Percentiles rank a stretch among this genome's conserved stretches.
Evolutionary conservation across 1,140 invertebrate genomes (phyloP).

Genomic region (Glomeris maerens): DNA sequence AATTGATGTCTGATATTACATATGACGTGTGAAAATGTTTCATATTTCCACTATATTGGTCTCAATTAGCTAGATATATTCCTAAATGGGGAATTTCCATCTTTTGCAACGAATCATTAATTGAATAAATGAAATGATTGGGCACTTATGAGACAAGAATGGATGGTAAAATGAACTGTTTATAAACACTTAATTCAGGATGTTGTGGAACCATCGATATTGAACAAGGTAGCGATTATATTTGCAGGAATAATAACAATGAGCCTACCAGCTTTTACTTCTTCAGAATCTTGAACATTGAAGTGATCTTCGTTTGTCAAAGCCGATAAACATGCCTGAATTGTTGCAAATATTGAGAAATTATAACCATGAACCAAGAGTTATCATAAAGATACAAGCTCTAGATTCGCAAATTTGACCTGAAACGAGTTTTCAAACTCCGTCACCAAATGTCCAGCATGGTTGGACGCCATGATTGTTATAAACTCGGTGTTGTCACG

Average conservation of each 20-base stretch:
- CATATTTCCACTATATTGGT: no score
- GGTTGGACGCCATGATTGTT: neutral
- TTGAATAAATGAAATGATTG: no score
- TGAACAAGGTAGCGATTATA: constrained; percentile 16
- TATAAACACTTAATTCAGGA: no score
- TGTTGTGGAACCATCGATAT: no score
- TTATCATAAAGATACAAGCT: neutral
- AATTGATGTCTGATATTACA: no score
- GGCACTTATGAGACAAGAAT: no score
- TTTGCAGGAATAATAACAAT: constrained; percentile 16
- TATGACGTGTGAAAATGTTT: no score
- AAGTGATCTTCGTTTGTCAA: constrained; percentile 66
- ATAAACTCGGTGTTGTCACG: no score
- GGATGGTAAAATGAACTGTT: no score
- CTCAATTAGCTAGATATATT: constrained; percentile 68
- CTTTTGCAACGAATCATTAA: no score
- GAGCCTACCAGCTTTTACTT: constrained; percentile 26
- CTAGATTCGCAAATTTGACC: neutral
- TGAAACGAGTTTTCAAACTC: constrained; percentile 4
- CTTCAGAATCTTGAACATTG: constrained; percentile 38
- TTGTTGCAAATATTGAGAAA: neutral
- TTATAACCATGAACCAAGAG: neutral
- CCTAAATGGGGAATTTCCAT: constrained; percentile 45
- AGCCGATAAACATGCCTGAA: constrained; percentile 65
- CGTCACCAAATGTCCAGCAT: constrained; percentile 1